These are phyloP conservation scores for Poecilia gillii DNA, from an alignment of 2,797 vertebrate species.

Conservation along the genomic window DNA sequence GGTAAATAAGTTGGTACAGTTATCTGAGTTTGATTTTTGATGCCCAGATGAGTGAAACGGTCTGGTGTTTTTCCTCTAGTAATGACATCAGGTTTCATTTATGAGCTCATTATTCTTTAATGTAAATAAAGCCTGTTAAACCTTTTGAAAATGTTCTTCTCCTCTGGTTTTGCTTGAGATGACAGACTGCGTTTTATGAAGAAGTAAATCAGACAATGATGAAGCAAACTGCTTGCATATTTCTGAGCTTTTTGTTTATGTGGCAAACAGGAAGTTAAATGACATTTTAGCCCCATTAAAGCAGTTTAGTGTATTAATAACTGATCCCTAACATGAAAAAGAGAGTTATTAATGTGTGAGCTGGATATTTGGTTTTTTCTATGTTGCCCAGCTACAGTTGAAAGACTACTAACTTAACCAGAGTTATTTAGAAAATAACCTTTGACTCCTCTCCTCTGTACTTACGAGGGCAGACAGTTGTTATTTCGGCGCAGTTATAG, in stretches of 20 bases:
- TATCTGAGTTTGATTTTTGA: neutral
- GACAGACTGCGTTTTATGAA: slow-evolving; percentile 13
- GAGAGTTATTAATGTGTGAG: slow-evolving; percentile 18
- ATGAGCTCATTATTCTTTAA: slow-evolving; percentile 17
- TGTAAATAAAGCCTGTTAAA: neutral
- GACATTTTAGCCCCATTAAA: slow-evolving; percentile 3
- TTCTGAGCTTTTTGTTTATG: neutral
- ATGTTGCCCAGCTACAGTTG: neutral
- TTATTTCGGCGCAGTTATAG: slow-evolving; percentile 38
- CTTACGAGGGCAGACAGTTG: slow-evolving; percentile 24
- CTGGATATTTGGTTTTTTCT: slow-evolving; percentile 20
- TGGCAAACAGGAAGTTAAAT: slow-evolving; percentile 2
- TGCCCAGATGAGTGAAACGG: neutral
- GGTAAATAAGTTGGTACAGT: neutral
- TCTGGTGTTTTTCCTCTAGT: slow-evolving; percentile 67
- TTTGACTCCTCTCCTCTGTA: slow-evolving; percentile 47
- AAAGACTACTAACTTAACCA: neutral
- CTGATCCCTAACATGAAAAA: neutral
- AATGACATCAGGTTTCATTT: slow-evolving; percentile 67
- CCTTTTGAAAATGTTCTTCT: neutral
- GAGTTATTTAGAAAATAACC: slow-evolving; percentile 59
- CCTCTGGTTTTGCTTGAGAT: neutral
- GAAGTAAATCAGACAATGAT: neutral
- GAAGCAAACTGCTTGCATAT: neutral
- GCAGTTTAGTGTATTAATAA: slow-evolving; percentile 21